Conservation (phyloP, 2,888 invertebrate species). For the Teleogryllus oceanicus region DNA sequence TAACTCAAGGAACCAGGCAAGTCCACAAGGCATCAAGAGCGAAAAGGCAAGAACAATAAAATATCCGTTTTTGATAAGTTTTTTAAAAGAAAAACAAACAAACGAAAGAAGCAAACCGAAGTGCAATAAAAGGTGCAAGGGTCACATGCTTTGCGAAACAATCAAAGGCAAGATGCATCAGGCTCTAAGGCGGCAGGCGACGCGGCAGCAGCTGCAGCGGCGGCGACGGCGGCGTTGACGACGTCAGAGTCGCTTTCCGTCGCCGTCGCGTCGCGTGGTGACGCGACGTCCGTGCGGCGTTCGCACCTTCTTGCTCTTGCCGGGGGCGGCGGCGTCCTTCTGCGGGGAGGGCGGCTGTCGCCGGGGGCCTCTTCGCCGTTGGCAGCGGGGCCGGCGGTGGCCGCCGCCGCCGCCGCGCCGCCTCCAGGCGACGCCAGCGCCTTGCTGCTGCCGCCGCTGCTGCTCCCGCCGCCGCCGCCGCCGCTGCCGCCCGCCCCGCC, state of each 20-base stretch:
- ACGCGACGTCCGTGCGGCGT: conserved; percentile 23
- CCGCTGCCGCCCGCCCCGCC: conserved; percentile 32
- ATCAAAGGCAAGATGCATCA: conserved; percentile 20
- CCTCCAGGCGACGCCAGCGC: conserved; percentile 29
- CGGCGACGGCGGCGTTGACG: conserved; percentile 22
- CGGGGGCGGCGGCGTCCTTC: conserved; percentile 41
- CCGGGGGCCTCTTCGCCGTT: conserved; percentile 47
- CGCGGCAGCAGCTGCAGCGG: conserved; percentile 22
- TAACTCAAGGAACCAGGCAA: background rate
- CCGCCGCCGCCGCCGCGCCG: conserved; percentile 25
- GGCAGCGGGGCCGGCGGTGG: conserved; percentile 31
- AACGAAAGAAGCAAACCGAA: background rate
- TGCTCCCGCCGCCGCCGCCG: conserved; percentile 39
- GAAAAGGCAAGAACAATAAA: background rate
- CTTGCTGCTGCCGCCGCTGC: conserved; percentile 48
- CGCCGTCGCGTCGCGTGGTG: conserved; percentile 19
- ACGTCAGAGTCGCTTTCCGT: conserved; percentile 5
- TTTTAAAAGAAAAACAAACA: background rate
- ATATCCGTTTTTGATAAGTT: background rate
- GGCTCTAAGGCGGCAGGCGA: conserved; percentile 19
- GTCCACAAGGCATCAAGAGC: background rate
- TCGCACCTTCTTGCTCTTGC: conserved; percentile 41
- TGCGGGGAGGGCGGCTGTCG: conserved; percentile 52
- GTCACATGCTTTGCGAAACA: conserved; percentile 26
- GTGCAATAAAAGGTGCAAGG: background rate